phyloP scores from a whole-genome alignment of 2,113 vertebrate genomes.

The Lasiurus cinereus region DNA sequence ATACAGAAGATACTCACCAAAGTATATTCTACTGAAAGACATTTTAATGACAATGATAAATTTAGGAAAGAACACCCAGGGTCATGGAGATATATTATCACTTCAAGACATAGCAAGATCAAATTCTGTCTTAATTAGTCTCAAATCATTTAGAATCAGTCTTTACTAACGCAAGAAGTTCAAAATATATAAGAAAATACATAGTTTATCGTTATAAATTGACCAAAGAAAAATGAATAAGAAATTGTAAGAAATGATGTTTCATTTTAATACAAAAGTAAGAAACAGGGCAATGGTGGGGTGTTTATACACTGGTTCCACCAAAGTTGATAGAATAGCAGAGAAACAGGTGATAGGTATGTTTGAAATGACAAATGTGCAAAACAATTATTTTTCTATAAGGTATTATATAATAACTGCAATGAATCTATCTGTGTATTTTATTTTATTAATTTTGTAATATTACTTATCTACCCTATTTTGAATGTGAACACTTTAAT shows the following conservation, averaged over 20 bases:
- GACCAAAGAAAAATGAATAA: not conserved
- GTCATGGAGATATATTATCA: not conserved
- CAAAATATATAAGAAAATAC: slow-evolving; percentile 27
- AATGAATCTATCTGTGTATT: not conserved
- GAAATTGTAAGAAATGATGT: not conserved
- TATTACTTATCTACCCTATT: not conserved
- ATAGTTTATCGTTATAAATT: not conserved
- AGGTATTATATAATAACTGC: not conserved
- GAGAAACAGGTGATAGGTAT: not conserved
- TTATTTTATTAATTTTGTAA: not conserved
- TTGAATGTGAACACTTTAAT: slow-evolving; percentile 24
- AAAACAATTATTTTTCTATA: not conserved
- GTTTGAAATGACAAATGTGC: not conserved
- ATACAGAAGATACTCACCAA: not conserved
- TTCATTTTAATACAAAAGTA: slow-evolving; percentile 31
- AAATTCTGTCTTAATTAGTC: slow-evolving; percentile 52
- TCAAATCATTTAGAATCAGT: not conserved
- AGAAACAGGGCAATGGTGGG: not conserved
- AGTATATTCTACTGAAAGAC: not conserved
- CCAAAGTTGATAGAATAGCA: not conserved
- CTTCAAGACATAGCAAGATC: not conserved
- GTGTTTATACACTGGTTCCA: not conserved
- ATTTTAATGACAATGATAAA: slow-evolving; percentile 49
- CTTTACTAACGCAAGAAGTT: not conserved
- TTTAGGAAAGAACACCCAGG: not conserved